These are phyloP conservation scores for Merops nubicus DNA, from an alignment of 2,113 vertebrate genomes.

Conservation along the genomic window DNA sequence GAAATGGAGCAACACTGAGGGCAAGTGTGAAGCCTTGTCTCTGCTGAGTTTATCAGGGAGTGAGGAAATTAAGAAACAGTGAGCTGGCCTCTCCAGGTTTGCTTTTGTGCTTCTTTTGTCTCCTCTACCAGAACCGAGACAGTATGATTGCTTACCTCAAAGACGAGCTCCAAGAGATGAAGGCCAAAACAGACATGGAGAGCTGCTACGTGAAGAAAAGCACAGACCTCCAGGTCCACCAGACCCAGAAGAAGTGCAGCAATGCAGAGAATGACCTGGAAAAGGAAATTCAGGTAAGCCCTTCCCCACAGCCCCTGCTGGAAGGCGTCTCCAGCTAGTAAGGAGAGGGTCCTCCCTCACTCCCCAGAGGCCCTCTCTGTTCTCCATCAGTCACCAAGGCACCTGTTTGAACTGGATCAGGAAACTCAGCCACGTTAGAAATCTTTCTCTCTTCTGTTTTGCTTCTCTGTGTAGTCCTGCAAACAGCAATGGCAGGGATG, in stretches of 20 bases:
- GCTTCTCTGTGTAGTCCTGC: neutral
- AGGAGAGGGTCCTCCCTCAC: neutral
- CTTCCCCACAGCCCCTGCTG: neutral
- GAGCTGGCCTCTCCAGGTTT: neutral
- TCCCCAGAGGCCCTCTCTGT: neutral
- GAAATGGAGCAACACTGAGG: neutral
- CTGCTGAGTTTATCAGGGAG: neutral
- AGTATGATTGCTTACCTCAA: slow-evolving; percentile 74
- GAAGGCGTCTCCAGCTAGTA: neutral
- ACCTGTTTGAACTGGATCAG: neutral
- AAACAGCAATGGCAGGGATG: neutral
- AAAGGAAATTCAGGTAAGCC: slow-evolving; percentile 73
- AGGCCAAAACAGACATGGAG: slow-evolving; percentile 73
- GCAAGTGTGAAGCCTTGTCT: neutral
- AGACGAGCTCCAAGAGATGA: slow-evolving; percentile 80
- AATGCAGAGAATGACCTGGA: slow-evolving; percentile 71
- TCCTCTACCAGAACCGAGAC: slow-evolving; percentile 64
- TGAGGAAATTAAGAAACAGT: neutral
- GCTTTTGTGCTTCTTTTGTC: neutral
- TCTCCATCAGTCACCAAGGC: neutral
- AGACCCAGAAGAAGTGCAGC: slow-evolving; percentile 77
- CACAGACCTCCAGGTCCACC: slow-evolving; percentile 74
- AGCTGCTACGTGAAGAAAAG: slow-evolving; percentile 75
- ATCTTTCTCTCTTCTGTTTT: neutral
- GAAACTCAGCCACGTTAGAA: neutral